A percentile compares a stretch with the other conserved stretches of the same genome.
Conservation (phyloP, 2,797 vertebrate genomes). For the Hybognathus amarus region DNA sequence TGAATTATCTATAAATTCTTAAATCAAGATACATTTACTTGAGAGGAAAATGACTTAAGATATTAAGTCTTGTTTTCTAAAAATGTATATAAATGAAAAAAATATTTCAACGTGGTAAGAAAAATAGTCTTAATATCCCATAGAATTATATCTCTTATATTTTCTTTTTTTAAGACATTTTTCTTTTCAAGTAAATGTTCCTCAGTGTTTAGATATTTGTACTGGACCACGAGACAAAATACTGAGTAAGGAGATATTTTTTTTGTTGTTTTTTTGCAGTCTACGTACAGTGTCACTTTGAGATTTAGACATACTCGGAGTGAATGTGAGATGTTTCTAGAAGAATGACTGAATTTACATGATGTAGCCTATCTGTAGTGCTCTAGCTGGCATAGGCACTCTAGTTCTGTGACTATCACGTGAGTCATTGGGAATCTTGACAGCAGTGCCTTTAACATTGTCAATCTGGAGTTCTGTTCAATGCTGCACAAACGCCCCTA, state of each 20-base stretch:
- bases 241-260: not conserved
- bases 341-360: constrained; percentile 12
- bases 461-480: constrained; percentile 39
- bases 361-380: constrained; percentile 12
- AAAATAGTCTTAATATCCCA: not conserved
- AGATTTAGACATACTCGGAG: not conserved
- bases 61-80: not conserved
- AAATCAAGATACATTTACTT: not conserved
- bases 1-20: not conserved
- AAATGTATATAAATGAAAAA: not conserved
- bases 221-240: not conserved
- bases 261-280: not conserved
- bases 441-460: constrained; percentile 56
- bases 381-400: constrained; percentile 41
- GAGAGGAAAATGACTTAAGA: not conserved
- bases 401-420: constrained; percentile 38
- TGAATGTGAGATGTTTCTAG: not conserved
- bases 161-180: not conserved
- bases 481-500: constrained; percentile 68
- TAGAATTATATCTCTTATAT: not conserved
- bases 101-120: not conserved
- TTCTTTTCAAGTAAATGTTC: not conserved
- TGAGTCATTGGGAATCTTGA: constrained; percentile 38
- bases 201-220: not conserved
- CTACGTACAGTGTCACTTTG: not conserved